Evolutionary conservation across 2,888 invertebrate species (phyloP), one percentile per base, ranked within the genome.

Genomic region (Drosophila lacicola): DNA sequence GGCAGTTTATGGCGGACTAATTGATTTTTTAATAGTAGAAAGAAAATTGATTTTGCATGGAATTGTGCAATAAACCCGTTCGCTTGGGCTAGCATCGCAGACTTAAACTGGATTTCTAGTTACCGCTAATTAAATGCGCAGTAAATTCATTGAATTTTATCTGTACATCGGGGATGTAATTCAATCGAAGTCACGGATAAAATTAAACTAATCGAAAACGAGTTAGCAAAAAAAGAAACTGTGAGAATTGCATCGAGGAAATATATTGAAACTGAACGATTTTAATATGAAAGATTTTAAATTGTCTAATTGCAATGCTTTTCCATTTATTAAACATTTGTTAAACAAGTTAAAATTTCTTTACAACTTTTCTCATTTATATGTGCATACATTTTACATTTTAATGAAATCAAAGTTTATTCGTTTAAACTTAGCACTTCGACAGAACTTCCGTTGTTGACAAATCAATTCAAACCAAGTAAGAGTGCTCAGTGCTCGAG

Each of bases 31-130:
- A 74, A 88, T 82, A 86, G 74, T 47, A 78, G 90, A 78, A 67
- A 78, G 50, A 69, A 88, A 83, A 88, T 86, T 65, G 66, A 70
- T 75, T 80, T 82, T 66, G 58, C 68, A 54, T 51, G 69, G 65
- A 87, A 80, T 89, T 83, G 70, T 82, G 85, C 71, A 89, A 89
- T 61, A 50, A 64, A 88, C 86, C 86, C 77, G 84, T 88, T 85
- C 17, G n/a, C 29, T 41, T 53, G 41, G 41, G 29, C 46, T 47
- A 17, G 14, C 42, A 36, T 9, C 4, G 37, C 33, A 17, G 2
- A 58, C 45, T 25, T 56, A 50, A 55, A 54, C 80, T 61, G 55
- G 76, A 62, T 70, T 65, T 62, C 51, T 57, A 70, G 79, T 70
- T 61, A 78, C 42, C 64, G 47, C 54, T 66, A 54, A 66, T 69